Percentiles rank a stretch among this genome's conserved stretches.
phyloP scores from a whole-genome alignment of 1,140 invertebrate genomes.

The Calliphora vicina region DNA sequence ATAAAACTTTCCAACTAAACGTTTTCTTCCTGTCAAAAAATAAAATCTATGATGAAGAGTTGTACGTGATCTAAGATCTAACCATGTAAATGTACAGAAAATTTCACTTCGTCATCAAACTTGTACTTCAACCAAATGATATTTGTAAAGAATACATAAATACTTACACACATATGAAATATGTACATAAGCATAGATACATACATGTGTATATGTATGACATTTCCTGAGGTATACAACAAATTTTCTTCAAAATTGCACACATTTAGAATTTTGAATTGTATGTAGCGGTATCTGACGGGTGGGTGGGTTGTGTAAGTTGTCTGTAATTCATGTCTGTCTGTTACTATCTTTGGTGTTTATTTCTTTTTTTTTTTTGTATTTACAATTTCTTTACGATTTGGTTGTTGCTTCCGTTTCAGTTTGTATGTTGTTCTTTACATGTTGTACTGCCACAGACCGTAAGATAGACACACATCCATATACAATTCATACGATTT shows the following conservation, averaged over 20 bases:
- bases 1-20: background rate
- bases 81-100: background rate
- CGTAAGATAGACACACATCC: background rate
- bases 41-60: slow-evolving; percentile 31
- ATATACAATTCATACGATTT: background rate
- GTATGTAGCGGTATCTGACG: background rate
- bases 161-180: background rate
- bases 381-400: background rate
- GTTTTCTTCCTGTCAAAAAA: slow-evolving; percentile 22
- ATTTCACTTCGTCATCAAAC: background rate
- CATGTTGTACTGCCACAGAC: background rate
- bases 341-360: background rate
- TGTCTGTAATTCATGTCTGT: background rate
- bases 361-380: background rate
- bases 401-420: slow-evolving; percentile 6
- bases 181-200: background rate
- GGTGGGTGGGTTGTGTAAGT: background rate
- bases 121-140: background rate
- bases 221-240: slow-evolving; percentile 26
- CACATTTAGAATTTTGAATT: slow-evolving; percentile 25
- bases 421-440: background rate
- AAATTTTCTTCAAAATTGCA: slow-evolving; percentile 17
- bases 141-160: background rate
- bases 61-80: slow-evolving; percentile 20
- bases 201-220: background rate